phyloP scores from a whole-genome alignment of 2,113 vertebrate species.

The Pseudonaja textilis region DNA sequence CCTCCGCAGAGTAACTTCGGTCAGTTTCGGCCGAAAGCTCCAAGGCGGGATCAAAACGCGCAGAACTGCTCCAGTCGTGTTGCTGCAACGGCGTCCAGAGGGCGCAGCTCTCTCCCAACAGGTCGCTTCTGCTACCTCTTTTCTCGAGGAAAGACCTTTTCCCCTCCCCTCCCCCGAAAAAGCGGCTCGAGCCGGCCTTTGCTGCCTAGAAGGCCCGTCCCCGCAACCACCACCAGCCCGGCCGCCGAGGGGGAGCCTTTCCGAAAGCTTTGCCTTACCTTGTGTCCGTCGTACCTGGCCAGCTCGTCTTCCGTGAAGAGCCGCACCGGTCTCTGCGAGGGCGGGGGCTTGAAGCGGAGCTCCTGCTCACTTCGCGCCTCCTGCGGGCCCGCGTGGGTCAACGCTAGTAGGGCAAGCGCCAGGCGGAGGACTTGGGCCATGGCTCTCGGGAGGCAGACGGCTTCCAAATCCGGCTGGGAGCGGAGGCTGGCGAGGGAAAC shows the following conservation, averaged over 20 bases:
- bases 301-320: slow-evolving; percentile 90
- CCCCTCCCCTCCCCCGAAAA: neutral
- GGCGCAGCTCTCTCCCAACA: neutral
- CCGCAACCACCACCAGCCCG: fast-evolving
- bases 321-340: slow-evolving; percentile 74
- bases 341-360: slow-evolving; percentile 47
- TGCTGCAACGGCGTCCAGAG: neutral
- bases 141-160: no score
- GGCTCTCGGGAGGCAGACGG: neutral
- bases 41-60: neutral
- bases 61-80: neutral
- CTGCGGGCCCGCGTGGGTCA: neutral
- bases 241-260: fast-evolving
- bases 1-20: neutral
- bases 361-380: slow-evolving; percentile 8
- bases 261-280: slow-evolving; percentile 66
- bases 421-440: neutral
- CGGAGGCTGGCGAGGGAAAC: neutral
- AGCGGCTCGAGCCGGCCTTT: neutral
- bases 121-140: neutral
- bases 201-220: neutral
- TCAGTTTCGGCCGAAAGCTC: neutral
- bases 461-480: neutral
- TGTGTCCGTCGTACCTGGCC: slow-evolving; percentile 77
- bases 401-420: neutral